Evolutionary conservation across 92 coral and sea anemone genomes (phyloP).

Genomic region (Micromussa lordhowensis): DNA sequence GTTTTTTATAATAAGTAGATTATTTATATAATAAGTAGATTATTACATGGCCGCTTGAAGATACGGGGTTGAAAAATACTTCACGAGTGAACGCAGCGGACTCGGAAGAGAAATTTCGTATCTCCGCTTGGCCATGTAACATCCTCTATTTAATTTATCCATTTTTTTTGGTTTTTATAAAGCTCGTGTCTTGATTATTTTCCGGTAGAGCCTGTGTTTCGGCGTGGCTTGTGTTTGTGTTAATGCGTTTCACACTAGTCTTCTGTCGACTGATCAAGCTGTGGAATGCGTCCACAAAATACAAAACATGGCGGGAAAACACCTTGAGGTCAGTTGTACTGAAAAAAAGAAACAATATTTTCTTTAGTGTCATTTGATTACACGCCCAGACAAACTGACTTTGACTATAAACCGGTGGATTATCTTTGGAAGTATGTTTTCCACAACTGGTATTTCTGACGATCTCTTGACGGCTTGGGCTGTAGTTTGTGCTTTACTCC

Average conservation of each 20-base stretch:
- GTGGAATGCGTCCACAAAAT: constrained; percentile 49
- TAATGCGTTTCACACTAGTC: constrained; percentile 81
- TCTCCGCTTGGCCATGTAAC: too few relatives aligned
- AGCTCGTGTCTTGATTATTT: neutral
- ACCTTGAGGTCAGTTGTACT: constrained; percentile 57
- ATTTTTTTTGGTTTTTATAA: neutral
- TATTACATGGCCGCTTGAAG: too few relatives aligned
- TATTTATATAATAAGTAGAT: too few relatives aligned
- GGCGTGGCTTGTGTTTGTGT: constrained; percentile 75
- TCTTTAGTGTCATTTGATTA: neutral
- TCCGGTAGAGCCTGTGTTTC: constrained; percentile 66
- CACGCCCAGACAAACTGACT: neutral
- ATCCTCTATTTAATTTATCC: too few relatives aligned
- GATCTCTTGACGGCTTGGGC: neutral
- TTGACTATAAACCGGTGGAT: neutral
- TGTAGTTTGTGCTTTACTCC: neutral
- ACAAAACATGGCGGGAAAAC: constrained; percentile 52
- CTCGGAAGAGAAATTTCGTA: too few relatives aligned
- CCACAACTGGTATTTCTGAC: neutral
- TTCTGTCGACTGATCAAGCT: constrained; percentile 69
- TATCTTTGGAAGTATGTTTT: too few relatives aligned
- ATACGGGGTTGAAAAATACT: too few relatives aligned
- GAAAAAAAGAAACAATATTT: neutral
- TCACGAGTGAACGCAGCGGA: too few relatives aligned
- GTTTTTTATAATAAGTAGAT: too few relatives aligned